These are phyloP conservation scores for Dicentrarchus labrax DNA, from an alignment of 2,113 vertebrate species.

Conservation along the genomic window DNA sequence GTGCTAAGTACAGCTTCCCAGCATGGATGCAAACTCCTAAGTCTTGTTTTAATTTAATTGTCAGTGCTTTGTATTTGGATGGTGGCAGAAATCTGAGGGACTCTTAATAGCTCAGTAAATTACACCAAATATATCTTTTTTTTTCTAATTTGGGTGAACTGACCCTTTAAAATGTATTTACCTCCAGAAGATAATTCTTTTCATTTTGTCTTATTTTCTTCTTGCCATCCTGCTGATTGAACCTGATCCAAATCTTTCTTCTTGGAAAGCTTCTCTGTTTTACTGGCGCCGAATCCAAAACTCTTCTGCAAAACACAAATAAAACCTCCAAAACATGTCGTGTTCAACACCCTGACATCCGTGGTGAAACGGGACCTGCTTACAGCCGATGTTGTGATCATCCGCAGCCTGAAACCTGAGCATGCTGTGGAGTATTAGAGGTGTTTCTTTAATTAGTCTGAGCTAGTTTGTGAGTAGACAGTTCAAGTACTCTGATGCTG, in stretches of 20 bases:
- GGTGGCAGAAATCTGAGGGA: too few species aligned
- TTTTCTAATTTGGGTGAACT: background rate
- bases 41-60: too few species aligned
- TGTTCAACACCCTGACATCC: background rate
- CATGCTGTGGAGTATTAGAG: background rate
- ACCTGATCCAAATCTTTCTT: background rate
- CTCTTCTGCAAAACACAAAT: background rate
- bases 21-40: too few species aligned
- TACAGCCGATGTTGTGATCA: conserved; percentile 18
- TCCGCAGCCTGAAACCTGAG: conserved; percentile 48
- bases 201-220: background rate
- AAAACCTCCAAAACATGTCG: background rate
- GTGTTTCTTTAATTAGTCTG: conserved; percentile 64
- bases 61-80: too few species aligned
- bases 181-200: background rate
- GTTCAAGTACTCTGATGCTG: conserved; percentile 41
- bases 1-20: too few species aligned
- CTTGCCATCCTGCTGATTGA: background rate
- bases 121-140: background rate
- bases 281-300: background rate
- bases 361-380: background rate
- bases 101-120: background rate
- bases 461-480: conserved; percentile 45
- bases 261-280: background rate
- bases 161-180: background rate